Evolutionary conservation across 2,888 invertebrate species (phyloP), one percentile per base, ranked within the genome.

Genomic region (Chrysolina oricalcia): DNA sequence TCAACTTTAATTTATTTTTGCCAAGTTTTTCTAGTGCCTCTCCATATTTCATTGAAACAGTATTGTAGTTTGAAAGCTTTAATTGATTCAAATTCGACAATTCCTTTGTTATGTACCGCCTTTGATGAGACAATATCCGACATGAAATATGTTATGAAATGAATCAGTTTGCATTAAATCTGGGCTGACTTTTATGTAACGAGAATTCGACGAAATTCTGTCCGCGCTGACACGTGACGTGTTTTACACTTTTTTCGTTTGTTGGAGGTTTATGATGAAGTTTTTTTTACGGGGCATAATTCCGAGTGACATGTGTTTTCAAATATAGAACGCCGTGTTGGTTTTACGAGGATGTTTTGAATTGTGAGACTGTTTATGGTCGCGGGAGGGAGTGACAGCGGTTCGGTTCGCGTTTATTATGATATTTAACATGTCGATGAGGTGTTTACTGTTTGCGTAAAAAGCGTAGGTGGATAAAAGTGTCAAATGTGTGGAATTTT

Each of bases 101-200:
- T n/a, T n/a, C n/a, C n/a, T n/a, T n/a, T n/a, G n/a, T n/a, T n/a
- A n/a, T n/a, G n/a, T n/a, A n/a, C n/a, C n/a, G n/a, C n/a, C n/a
- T n/a, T n/a, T n/a, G 53, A 75, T 78, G 75, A 78, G 78, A 80
- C 80, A 79, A 78, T 76, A 79, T 81, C 78, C 81, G 82, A 82
- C 82, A 80, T 70, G 76, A 80, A 78, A 78, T 80, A 80, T 77
- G 79, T 69, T 70, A 56, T 75, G 70, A 75, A 78, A 80, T 81
- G 81, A 82, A 82, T 82, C 82, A 82, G 80, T 78, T 78, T 77
- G 74, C 75, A 71, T 78, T 77, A 70, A 74, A 74, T 68, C 73
- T 72, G 74, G 72, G 48, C 72, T 76, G 80, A 79, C 80, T 78
- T 80, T 80, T 80, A 80, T 79, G 79, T 79, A 81, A 79, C 76